These are phyloP conservation scores for Barnardius zonarius DNA, from an alignment of 2,113 vertebrate species.

Conservation along the genomic window DNA sequence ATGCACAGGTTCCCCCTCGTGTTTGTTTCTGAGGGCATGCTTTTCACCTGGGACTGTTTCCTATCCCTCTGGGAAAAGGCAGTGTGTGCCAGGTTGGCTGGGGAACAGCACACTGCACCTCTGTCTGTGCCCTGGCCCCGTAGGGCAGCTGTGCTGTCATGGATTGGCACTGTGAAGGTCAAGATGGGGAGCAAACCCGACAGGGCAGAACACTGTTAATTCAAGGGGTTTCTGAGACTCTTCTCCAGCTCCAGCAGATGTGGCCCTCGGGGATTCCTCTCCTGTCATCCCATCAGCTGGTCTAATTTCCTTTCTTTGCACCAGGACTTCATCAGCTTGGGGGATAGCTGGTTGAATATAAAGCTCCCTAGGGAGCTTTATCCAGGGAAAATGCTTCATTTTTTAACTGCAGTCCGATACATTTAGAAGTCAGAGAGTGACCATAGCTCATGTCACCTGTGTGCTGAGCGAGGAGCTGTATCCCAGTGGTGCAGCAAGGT, in stretches of 20 bases:
- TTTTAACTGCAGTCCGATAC: neutral
- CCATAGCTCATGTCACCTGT: accelerated
- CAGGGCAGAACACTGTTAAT: neutral
- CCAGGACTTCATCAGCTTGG: neutral
- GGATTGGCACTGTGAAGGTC: neutral
- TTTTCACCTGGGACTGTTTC: neutral
- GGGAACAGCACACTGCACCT: neutral
- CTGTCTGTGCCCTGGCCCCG: accelerated
- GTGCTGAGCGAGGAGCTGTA: neutral
- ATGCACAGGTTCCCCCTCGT: neutral
- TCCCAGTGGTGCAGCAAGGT: neutral
- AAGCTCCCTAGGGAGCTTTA: neutral
- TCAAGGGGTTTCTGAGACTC: neutral
- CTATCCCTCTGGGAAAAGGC: neutral
- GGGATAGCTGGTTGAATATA: neutral
- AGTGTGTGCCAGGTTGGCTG: accelerated
- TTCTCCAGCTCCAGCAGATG: neutral
- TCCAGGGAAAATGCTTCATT: neutral
- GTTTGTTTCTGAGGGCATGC: neutral
- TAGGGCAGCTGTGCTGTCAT: neutral
- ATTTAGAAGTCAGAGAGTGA: neutral
- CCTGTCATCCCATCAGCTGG: neutral
- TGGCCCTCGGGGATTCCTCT: neutral
- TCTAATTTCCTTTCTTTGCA: neutral
- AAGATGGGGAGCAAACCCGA: neutral